Evolutionary conservation across 2,888 invertebrate genomes (phyloP).

Genomic region (Netelia melanura): DNA sequence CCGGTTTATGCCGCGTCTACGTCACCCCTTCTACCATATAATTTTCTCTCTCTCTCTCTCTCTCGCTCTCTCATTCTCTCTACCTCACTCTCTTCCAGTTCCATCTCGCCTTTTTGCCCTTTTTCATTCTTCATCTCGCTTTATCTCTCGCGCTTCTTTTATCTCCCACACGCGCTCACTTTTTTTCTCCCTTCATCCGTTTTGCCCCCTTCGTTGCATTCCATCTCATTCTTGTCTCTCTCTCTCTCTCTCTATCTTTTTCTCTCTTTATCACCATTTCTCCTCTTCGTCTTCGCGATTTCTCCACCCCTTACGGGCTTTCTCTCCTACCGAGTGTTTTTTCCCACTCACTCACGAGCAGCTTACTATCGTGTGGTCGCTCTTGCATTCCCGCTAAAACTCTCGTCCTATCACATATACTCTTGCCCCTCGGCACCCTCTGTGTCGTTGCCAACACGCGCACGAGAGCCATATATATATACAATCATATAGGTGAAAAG

Average conservation of each 20-base stretch:
- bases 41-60: conserved; percentile 16
- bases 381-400: conserved; percentile 63
- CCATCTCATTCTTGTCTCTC: not conserved
- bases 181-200: conserved; percentile 56
- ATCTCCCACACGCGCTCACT: not conserved
- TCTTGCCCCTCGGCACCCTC: conserved; percentile 57
- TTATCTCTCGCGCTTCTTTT: conserved; percentile 42
- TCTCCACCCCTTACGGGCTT: conserved; percentile 39
- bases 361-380: conserved; percentile 4
- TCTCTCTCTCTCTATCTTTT: not conserved
- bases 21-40: conserved; percentile 39
- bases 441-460: conserved; percentile 5
- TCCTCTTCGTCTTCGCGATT: conserved; percentile 51
- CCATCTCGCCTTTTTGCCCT: conserved; percentile 42
- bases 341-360: conserved; percentile 37
- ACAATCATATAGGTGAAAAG: not conserved
- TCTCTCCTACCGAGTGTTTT: conserved; percentile 20
- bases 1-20: conserved; percentile 59
- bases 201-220: conserved; percentile 44
- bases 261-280: conserved; percentile 40
- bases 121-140: conserved; percentile 40
- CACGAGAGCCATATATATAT: not conserved
- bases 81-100: conserved; percentile 19
- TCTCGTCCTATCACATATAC: conserved; percentile 31
- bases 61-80: conserved; percentile 14